Base-by-base conservation (phyloP, 2,797 vertebrate genomes). In the Girardinus metallicus region DNA sequence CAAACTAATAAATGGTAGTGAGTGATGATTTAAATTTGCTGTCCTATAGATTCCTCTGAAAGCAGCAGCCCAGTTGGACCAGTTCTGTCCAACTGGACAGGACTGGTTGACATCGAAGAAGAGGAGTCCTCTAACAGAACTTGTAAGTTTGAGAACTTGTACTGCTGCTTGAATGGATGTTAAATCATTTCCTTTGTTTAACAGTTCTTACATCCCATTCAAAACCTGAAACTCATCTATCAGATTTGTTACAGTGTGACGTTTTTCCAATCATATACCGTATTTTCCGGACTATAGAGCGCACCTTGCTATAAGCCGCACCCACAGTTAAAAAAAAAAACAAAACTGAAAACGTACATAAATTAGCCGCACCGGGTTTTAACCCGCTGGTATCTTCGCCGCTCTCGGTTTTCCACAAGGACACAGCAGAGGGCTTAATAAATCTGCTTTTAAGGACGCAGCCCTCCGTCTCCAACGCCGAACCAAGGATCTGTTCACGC, bases 101-200 rank as follows among this genome's bases (percentile, higher is more conserved):
- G 94, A 73, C n/a, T 92, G 85, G 92, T 95, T 34, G 95, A 96
- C 82, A 87, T 95, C 1, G 92, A 95, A 46, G 91, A 91, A 57
- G 94, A 95, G 41, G 53, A 70, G 5, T 78, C 80, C 3, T 62
- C 82, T 77, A 76, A 83, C 64, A 77, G 12, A 16, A 16, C 83
- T 53, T 85, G 94, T 95, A 86, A 91, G 90, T 46, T 26, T 47
- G 29, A 55, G 86, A n/a, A 47, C 15, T 60, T 26, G 74, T 73
- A 51, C 6, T 75, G 53, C 76, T 26, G 23, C 23, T 70, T 76
- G 7, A 77, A 51, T 76, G 74, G 44, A 8, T 21, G 16, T 68
- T 68, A 10, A 39, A 34, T 64, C 18, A 41, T 68, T 41, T 68
- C 21, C 36, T 68, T 23, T 18, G 15, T 16, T 34, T 23, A 68